phyloP scores from a whole-genome alignment of 2,797 vertebrate species.

The Sarcophilus harrisii region DNA sequence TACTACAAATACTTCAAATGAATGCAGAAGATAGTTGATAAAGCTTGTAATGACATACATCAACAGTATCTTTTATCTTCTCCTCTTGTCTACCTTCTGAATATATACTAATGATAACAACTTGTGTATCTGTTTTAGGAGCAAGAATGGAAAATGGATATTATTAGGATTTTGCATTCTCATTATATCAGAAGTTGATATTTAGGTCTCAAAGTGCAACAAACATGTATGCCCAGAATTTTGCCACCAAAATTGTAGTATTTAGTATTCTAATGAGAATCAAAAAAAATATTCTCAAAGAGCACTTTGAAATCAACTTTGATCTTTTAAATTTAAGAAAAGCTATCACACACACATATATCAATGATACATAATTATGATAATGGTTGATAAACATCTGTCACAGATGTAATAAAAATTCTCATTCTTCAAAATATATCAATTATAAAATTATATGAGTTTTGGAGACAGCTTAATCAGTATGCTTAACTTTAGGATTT shows the following conservation, averaged over 20 bases:
- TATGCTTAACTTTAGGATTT: not conserved
- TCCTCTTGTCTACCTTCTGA: not conserved
- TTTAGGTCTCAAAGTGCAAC: not conserved
- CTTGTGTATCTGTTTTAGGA: not conserved
- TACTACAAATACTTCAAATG: not conserved
- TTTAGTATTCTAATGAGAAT: not conserved
- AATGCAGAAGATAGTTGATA: not conserved
- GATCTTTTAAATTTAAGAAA: conserved; percentile 59
- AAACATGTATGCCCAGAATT: conserved; percentile 50
- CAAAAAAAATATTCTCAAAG: conserved; percentile 64
- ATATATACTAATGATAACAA: not conserved
- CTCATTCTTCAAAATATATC: conserved; percentile 10
- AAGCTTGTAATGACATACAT: not conserved
- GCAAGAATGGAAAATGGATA: not conserved
- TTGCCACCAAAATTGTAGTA: conserved; percentile 21
- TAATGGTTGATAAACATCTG: not conserved
- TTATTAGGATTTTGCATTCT: not conserved
- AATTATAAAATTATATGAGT: not conserved
- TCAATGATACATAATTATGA: conserved; percentile 28
- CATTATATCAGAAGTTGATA: not conserved
- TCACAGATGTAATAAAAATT: conserved; percentile 44
- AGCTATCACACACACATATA: conserved; percentile 48
- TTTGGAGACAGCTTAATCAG: not conserved
- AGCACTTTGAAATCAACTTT: conserved; percentile 51
- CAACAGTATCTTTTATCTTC: not conserved